These are phyloP conservation scores for Eupithecia centaureata DNA, from an alignment of 2,888 invertebrate genomes.

Conservation along the genomic window DNA sequence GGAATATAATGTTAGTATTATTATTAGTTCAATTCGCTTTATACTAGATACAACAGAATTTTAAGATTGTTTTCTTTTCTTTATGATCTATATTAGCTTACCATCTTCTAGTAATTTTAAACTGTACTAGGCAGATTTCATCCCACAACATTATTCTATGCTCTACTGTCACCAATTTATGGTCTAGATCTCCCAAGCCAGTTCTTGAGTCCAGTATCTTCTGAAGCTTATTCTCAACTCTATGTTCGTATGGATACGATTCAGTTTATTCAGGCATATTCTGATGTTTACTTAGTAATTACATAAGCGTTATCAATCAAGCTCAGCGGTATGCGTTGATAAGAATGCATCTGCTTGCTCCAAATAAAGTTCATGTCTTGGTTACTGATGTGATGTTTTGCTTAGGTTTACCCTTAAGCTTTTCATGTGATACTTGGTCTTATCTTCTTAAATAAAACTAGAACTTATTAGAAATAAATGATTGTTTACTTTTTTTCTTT, in stretches of 20 bases:
- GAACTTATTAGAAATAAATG: neutral
- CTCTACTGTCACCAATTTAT: slow-evolving; percentile 6
- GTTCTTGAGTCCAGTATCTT: neutral
- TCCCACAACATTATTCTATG: neutral
- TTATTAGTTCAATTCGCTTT: neutral
- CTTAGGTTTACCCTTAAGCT: neutral
- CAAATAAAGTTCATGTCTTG: slow-evolving; percentile 41
- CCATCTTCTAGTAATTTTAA: neutral
- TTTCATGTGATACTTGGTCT: neutral
- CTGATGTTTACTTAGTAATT: slow-evolving; percentile 32
- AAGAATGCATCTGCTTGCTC: slow-evolving; percentile 45
- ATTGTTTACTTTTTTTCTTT: neutral
- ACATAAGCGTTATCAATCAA: slow-evolving; percentile 45
- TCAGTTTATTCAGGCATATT: neutral
- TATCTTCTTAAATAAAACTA: neutral
- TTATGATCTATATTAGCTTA: neutral
- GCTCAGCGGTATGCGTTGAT: slow-evolving; percentile 40
- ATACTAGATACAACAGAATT: neutral
- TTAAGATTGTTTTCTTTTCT: neutral
- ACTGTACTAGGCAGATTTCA: neutral
- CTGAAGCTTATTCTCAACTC: neutral
- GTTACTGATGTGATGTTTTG: neutral
- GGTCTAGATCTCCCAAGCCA: neutral
- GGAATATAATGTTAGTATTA: neutral
- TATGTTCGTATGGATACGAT: neutral